These are phyloP conservation scores for Elgaria multicarinata DNA, from an alignment of 2,113 vertebrate species.

Conservation along the genomic window DNA sequence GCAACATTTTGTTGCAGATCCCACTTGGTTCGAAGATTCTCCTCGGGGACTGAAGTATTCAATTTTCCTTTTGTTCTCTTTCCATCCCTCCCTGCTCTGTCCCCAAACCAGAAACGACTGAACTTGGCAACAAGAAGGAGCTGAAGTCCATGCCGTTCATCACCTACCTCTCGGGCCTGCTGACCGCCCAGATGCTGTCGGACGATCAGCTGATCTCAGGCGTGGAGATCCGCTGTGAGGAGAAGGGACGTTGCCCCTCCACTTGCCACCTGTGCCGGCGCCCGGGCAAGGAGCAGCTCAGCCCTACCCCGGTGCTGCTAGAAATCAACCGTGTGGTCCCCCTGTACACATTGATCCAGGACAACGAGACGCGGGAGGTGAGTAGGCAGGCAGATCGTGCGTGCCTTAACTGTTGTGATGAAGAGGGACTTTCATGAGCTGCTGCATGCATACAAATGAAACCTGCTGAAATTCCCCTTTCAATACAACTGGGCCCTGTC, in stretches of 20 bases:
- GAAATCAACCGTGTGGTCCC: conserved; percentile 92
- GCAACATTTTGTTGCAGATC: not conserved
- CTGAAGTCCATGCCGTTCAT: conserved; percentile 96
- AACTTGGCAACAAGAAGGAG: conserved; percentile 92
- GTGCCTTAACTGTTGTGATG: no score
- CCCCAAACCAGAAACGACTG: conserved; percentile 87
- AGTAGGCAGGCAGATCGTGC: no score
- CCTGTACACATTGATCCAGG: conserved; percentile 93
- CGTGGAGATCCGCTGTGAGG: conserved; percentile 94
- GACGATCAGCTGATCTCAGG: conserved; percentile 92
- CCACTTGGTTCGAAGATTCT: not conserved
- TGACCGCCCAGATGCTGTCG: conserved; percentile 92
- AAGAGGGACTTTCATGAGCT: no score
- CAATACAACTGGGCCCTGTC: no score
- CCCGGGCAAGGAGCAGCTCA: conserved; percentile 88
- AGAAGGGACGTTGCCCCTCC: conserved; percentile 92
- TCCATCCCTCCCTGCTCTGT: conserved; percentile 6
- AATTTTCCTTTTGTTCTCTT: not conserved
- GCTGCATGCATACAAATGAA: no score
- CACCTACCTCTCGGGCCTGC: conserved; percentile 92
- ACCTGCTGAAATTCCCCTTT: no score
- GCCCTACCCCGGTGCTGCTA: conserved; percentile 90
- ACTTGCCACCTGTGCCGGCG: conserved; percentile 94
- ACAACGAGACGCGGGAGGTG: conserved; percentile 96
- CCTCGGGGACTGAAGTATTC: not conserved